Base-by-base conservation (phyloP, 2,888 invertebrate genomes). In the Stegophylla sp. region DNA sequence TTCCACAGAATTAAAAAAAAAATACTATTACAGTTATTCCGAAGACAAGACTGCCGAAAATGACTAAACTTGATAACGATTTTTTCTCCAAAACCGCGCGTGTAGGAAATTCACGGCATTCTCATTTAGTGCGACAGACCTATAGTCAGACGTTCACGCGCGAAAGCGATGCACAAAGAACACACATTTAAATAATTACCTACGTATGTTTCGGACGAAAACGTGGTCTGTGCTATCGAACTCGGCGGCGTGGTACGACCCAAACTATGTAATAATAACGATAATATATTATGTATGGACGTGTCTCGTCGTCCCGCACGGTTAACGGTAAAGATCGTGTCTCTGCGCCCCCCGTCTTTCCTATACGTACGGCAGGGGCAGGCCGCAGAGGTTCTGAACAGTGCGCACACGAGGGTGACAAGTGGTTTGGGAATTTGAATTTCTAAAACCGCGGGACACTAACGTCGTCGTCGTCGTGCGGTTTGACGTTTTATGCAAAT, bases 271-370 rank as follows among this genome's bases (percentile, higher is more conserved):
- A 17, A 23, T n/a, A n/a, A n/a, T n/a, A n/a, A n/a, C n/a, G n/a
- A 64, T 41, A 64, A 41, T 64, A 41, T 34, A 64, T 26, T 69
- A 56, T 56, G 56, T 20, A 43, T 34, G 26, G 51, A 66, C 64
- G 53, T 41, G 75, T 64, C 51, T 66, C 26, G 64, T 64, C 26
- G 34, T 45, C 45, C 26, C 61, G 28, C 43, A 23, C 13, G 26
- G 53, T 66, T 74, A 76, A 76, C 75, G 64, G 75, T 76, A 76
- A 64, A 76, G 64, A 76, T 76, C 75, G 75, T 76, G 75, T 76
- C 53, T 76, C 53, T 9, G 59, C 43, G 72, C 41, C 41, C 17
- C 41, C 17, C 64, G 34, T 63, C 9, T 72, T 15, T 26, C 61
- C 28, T 69, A 28, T n/a, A 34, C 9, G 45, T 10, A 34, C 34